phyloP scores from a whole-genome alignment of 2,797 vertebrate species.

The Poecilia velifera region DNA sequence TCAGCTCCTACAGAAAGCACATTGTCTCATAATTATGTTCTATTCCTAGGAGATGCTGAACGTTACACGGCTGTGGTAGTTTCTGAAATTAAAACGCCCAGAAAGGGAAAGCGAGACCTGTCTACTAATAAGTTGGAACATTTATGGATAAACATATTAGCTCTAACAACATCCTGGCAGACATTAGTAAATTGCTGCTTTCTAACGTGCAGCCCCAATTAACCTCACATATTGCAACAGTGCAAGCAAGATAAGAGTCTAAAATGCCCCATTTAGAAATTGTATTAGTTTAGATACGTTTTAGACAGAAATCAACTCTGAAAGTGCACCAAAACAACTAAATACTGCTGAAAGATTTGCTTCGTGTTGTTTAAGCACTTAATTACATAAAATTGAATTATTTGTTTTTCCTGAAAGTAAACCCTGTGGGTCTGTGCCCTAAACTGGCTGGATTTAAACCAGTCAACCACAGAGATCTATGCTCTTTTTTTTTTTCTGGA shows the following conservation, averaged over 20 bases:
- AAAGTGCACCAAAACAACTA: not conserved
- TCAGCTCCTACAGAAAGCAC: not conserved
- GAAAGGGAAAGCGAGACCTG: not conserved
- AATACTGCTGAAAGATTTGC: not conserved
- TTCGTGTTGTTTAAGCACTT: not conserved
- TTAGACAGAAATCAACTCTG: not conserved
- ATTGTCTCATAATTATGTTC: not conserved
- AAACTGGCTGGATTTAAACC: not conserved
- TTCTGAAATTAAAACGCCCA: slow-evolving; percentile 3
- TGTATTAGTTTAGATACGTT: not conserved
- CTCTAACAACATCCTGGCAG: slow-evolving; percentile 1
- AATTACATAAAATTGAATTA: not conserved
- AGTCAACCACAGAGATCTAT: not conserved
- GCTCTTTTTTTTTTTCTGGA: not conserved
- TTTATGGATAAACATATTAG: slow-evolving; percentile 13
- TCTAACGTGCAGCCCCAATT: slow-evolving; percentile 9
- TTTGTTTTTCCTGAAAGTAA: not conserved
- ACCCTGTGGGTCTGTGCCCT: not conserved
- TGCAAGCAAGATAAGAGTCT: not conserved
- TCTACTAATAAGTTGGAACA: slow-evolving; percentile 16
- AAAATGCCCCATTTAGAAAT: not conserved
- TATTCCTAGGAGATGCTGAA: slow-evolving; percentile 4
- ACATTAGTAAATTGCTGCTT: slow-evolving; percentile 7
- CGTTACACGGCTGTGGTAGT: not conserved
- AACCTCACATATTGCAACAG: slow-evolving; percentile 12